phyloP scores from a whole-genome alignment of 2,888 invertebrate genomes.

The Perizoma affinitatum region DNA sequence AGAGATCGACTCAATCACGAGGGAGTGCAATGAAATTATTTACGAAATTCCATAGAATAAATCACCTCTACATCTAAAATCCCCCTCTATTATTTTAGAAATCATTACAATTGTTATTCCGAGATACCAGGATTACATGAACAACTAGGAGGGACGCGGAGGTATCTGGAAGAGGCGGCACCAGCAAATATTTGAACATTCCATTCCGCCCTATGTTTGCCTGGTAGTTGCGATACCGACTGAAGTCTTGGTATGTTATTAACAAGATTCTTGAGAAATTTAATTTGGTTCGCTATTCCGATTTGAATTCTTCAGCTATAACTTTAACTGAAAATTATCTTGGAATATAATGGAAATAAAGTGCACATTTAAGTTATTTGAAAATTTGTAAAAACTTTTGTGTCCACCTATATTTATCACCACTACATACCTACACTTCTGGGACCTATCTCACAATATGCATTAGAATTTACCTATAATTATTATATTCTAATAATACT shows the following conservation, averaged over 20 bases:
- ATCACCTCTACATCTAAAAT: background rate
- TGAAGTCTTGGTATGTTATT: conserved; percentile 51
- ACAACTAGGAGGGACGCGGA: conserved; percentile 51
- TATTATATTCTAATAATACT: too few species aligned
- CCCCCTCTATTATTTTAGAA: conserved; percentile 22
- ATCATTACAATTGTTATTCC: conserved; percentile 34
- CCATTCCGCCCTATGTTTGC: conserved; percentile 62
- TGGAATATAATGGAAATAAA: too few species aligned
- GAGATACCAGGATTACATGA: conserved; percentile 58
- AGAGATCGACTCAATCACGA: too few species aligned
- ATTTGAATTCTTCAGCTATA: conserved; percentile 28
- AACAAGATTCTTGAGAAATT: conserved; percentile 36
- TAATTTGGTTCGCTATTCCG: conserved; percentile 30
- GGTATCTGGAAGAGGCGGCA: conserved; percentile 53
- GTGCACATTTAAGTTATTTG: too few species aligned
- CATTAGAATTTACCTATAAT: too few species aligned
- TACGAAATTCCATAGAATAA: background rate
- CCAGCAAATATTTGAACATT: conserved; percentile 61
- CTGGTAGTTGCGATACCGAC: conserved; percentile 51
- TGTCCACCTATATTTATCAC: too few species aligned
- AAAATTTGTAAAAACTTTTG: too few species aligned
- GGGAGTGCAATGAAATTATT: too few species aligned
- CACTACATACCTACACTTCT: too few species aligned
- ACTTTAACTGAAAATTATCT: conserved; percentile 10
- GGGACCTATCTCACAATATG: too few species aligned